Base-by-base conservation (phyloP, 2,888 invertebrate species). In the Tipula lateralis region DNA sequence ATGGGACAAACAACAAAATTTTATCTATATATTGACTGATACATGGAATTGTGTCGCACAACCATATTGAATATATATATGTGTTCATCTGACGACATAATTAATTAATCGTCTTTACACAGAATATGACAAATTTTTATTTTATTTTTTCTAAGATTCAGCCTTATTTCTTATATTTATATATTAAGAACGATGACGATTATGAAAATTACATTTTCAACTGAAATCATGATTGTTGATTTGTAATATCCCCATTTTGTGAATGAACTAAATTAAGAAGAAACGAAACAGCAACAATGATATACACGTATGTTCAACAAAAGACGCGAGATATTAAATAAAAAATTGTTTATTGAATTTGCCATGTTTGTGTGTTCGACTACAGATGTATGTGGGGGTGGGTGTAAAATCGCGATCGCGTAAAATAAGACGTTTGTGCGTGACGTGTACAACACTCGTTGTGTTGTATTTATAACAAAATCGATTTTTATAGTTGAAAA, bases 161-260 rank as follows among this genome's bases (percentile, higher is more conserved):
- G 36, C 36, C 2, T n/a, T 44, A 3, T 13, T 39, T 39, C 39
- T 4, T 66, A 24, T 66, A 24, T 66, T 5, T 24, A 2, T 66
- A 66, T 24, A 66, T 66, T 66, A 24, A 66, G 66, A 66, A 66
- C 66, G 24, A 66, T 66, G 66, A 66, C 66, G 66, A 66, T 24
- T 66, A 66, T 66, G 66, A 66, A 66, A 66, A 66, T 66, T 66
- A 66, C 66, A 66, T 66, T 66, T 66, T 66, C 24, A 66, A 66
- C 66, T 24, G 9, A 66, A 66, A 66, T 66, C 19, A 24, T 66
- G 19, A 66, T 66, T 50, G 66, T 24, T 66, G 66, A 66, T 66
- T 66, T 66, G 66, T 66, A 66, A 66, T 19, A 24, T 66, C 66
- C 66, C 24, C 66, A 66, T 66, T 66, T 66, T 66, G 66, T 66